Base-by-base conservation (phyloP, 1,140 invertebrate genomes). In the Drosophila seguyi region DNA sequence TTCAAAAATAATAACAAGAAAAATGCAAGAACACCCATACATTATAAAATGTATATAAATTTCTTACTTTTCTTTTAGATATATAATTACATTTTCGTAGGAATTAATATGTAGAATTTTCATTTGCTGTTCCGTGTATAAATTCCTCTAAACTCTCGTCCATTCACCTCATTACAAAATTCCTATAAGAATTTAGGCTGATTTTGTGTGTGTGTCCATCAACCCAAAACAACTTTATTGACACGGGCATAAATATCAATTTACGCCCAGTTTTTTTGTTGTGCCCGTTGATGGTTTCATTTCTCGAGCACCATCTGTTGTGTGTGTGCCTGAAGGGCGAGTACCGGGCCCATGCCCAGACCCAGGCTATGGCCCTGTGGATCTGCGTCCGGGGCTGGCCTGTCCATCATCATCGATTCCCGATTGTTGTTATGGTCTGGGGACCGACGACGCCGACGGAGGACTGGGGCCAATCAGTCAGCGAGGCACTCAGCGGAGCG, bases 401-500 rank as follows among this genome's bases (percentile, higher is more conserved):
- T 78, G 75, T 69, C 74, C 74, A 77, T 77, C 74, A 77, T 77
- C 74, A 77, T 73, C 68, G 68, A 58, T 72, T 45, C 27, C 63
- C 68, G 52, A 72, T 47, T 42, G 13, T 66, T 66, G 41, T 48
- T 60, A 41, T 47, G 38, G 22, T 60, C 53, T 34, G 25, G 52
- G 36, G 27, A 42, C 57, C 36, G 22, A 36, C 6, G 38, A 36
- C 45, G 45, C 13, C 10, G 47, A 31, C 59, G 13, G 7, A 22
- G 52, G 18, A 36, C 62, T 47, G 50, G 66, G 62, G 66, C 71
- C 79, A 90, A 90, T 90, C 85, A 90, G 85, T 90, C 85, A 88
- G 81, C 85, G 62, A 81, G 62, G 71, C 83, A 87, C 79, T 85
- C 85, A 90, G 78, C 71, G 53, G 84, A 90, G 86, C 85, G 85